A percentile compares a stretch with the other conserved stretches of the same genome.
Conservation (phyloP, 2,797 vertebrate genomes). For the Malacoraja senta region DNA sequence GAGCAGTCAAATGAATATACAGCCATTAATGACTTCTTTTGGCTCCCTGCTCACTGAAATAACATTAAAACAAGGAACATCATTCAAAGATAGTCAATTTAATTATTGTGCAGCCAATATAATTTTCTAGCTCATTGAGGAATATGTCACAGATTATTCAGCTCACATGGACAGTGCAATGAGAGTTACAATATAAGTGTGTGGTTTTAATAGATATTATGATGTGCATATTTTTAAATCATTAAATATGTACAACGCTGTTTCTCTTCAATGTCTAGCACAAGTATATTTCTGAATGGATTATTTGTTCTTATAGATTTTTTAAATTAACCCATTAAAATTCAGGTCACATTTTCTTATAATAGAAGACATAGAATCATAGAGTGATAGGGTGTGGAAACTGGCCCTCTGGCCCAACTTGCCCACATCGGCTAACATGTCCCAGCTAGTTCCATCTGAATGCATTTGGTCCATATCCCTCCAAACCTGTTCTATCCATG, state of each 20-base stretch:
- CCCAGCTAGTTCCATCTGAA: too few species aligned
- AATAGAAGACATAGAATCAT: too few species aligned
- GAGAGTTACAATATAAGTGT: not conserved
- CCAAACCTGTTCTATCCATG: too few species aligned
- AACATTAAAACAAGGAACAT: not conserved
- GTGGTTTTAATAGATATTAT: not conserved
- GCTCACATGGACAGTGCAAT: not conserved
- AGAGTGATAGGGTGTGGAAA: too few species aligned
- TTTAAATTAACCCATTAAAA: not conserved
- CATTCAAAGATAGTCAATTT: not conserved
- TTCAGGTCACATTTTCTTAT: too few species aligned
- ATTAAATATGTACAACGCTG: not conserved
- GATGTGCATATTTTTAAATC: not conserved
- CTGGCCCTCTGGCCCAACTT: too few species aligned
- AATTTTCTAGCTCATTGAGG: not conserved
- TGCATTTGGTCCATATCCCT: too few species aligned
- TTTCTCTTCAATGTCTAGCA: not conserved
- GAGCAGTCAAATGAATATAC: not conserved
- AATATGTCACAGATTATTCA: not conserved
- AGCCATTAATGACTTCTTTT: not conserved
- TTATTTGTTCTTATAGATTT: not conserved
- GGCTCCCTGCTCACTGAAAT: not conserved
- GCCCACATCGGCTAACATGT: too few species aligned
- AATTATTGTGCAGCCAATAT: slow-evolving; percentile 1
- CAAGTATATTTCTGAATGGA: not conserved